Conservation (phyloP, 92 coral and sea anemone species). For the Isaurus tuberculatus region DNA sequence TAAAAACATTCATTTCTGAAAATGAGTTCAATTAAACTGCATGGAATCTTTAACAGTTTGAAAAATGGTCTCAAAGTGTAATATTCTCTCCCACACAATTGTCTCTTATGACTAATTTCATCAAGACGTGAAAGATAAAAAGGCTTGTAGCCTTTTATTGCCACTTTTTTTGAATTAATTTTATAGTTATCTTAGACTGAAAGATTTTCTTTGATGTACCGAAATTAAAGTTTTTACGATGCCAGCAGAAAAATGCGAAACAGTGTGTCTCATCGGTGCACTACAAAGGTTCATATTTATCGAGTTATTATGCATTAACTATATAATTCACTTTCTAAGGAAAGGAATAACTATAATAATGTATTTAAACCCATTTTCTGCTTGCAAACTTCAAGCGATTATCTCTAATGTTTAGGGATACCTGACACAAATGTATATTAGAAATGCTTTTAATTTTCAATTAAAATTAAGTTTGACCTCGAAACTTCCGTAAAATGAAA, state of each 20-base stretch:
- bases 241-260: background rate
- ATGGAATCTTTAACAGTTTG: background rate
- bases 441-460: background rate
- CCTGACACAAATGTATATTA: background rate
- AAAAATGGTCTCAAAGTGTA: background rate
- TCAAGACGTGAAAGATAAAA: background rate
- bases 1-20: background rate
- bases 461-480: background rate
- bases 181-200: background rate
- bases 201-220: slow-evolving; percentile 18
- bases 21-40: background rate
- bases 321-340: no score
- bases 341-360: background rate
- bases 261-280: background rate
- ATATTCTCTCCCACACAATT: background rate
- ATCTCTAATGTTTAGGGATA: background rate
- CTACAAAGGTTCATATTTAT: background rate
- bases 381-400: no score
- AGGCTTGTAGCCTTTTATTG: background rate
- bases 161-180: background rate
- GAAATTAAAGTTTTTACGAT: background rate
- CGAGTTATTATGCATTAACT: background rate
- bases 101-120: background rate
- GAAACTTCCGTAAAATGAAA: background rate
- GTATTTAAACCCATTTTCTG: no score